A percentile compares a stretch with the other conserved stretches of the same genome.
Conservation (phyloP, 2,888 invertebrate species). For the Ectemnius continuus region DNA sequence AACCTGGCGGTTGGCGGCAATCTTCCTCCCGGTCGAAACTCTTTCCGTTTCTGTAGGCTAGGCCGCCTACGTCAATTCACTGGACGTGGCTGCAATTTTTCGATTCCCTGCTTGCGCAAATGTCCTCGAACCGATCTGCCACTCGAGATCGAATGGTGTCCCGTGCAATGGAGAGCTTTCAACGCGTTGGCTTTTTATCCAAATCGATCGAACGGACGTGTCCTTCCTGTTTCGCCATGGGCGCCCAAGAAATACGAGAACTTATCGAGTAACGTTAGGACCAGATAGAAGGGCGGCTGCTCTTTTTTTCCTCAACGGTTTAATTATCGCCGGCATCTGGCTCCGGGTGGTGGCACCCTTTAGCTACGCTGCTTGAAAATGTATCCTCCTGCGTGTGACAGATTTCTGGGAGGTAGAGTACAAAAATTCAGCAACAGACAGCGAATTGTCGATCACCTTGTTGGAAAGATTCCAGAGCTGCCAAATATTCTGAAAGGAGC, state of each 20-base stretch:
- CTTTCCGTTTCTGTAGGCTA: conserved; percentile 8
- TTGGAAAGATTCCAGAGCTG: conserved; percentile 34
- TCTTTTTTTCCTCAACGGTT: conserved; percentile 48
- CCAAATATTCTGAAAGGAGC: conserved; percentile 52
- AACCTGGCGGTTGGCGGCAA: conserved; percentile 61
- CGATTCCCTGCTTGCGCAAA: background rate
- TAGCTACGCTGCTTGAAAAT: too few relatives aligned
- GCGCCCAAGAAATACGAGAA: conserved; percentile 51
- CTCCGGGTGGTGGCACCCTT: conserved; percentile 5
- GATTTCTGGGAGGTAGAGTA: too few relatives aligned
- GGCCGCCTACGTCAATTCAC: background rate
- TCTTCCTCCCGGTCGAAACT: conserved; percentile 43
- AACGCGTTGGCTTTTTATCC: conserved; percentile 32
- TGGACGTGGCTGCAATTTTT: conserved; percentile 1
- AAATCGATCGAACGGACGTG: conserved; percentile 32
- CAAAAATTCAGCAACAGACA: too few relatives aligned
- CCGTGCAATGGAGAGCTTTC: background rate
- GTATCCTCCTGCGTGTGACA: too few relatives aligned
- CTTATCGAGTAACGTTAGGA: conserved; percentile 36
- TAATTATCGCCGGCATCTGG: conserved; percentile 58
- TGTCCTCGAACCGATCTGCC: background rate
- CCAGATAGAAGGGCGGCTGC: conserved; percentile 43
- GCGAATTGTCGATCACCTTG: too few relatives aligned
- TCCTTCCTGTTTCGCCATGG: conserved; percentile 52
- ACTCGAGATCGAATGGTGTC: conserved; percentile 38